Conservation (phyloP, 1,140 invertebrate genomes). For the Bombus pyrosoma region DNA sequence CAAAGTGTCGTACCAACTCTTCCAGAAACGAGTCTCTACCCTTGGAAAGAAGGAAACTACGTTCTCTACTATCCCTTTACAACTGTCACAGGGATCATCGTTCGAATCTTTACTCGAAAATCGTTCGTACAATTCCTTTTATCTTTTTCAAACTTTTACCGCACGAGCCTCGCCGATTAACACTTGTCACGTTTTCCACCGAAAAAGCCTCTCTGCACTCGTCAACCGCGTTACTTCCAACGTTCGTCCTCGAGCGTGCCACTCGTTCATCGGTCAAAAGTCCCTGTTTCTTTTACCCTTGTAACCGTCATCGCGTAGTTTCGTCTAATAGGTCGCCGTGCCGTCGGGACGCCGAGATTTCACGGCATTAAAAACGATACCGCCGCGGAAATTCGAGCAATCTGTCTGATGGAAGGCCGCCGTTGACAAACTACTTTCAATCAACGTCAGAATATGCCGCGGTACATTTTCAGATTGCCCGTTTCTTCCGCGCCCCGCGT, state of each 20-base stretch:
- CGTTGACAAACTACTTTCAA: constrained; percentile 49
- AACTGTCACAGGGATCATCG: not conserved
- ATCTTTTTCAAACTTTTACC: not conserved
- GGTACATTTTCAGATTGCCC: constrained; percentile 33
- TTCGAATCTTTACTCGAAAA: too few species aligned
- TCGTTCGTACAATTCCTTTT: too few species aligned
- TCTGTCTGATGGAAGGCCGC: constrained; percentile 35
- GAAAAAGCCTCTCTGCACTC: not conserved
- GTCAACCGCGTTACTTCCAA: not conserved
- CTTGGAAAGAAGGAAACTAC: too few species aligned
- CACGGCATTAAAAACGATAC: constrained; percentile 38
- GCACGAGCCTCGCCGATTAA: not conserved
- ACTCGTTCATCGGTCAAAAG: too few species aligned
- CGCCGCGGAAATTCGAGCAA: constrained; percentile 30
- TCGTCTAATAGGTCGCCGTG: constrained; percentile 17
- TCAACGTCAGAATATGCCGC: constrained; percentile 28
- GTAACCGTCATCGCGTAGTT: not conserved
- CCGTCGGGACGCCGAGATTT: not conserved
- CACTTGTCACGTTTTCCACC: not conserved
- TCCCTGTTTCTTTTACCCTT: too few species aligned
- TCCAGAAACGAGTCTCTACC: too few species aligned
- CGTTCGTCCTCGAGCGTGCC: not conserved
- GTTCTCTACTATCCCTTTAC: not conserved
- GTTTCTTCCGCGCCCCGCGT: not conserved
- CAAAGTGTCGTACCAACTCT: too few species aligned